Conservation (phyloP, 2,888 invertebrate species). For the Sphaerophoria taeniata region DNA sequence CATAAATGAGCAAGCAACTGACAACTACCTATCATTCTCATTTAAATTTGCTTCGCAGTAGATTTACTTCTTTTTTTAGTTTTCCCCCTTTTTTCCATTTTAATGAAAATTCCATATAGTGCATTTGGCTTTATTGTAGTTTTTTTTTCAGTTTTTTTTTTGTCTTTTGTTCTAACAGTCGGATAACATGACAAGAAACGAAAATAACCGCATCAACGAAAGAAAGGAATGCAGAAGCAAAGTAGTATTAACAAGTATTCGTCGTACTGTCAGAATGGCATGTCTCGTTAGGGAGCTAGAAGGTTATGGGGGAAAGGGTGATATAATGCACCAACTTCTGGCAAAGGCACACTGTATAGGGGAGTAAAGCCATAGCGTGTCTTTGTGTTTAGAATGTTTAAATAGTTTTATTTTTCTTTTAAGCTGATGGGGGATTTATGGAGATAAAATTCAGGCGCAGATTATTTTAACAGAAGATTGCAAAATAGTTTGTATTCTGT, state of each 20-base stretch:
- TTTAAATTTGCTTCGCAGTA: constrained; percentile 33
- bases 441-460: background rate
- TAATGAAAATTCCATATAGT: constrained; percentile 45
- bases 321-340: constrained; percentile 6
- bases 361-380: constrained; percentile 52
- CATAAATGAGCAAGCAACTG: constrained; percentile 61
- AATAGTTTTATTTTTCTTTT: constrained; percentile 47
- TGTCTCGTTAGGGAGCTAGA: background rate
- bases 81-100: constrained; percentile 15
- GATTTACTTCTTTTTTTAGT: background rate
- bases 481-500: constrained; percentile 54
- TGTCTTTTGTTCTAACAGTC: constrained; percentile 49
- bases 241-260: constrained; percentile 52
- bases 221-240: constrained; percentile 27
- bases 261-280: constrained; percentile 34
- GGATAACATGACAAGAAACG: constrained; percentile 62
- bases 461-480: constrained; percentile 46
- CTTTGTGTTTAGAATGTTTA: constrained; percentile 68
- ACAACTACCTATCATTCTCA: constrained; percentile 44
- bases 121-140: constrained; percentile 29
- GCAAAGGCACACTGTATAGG: constrained; percentile 25
- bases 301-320: constrained; percentile 8
- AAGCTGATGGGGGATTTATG: constrained; percentile 36
- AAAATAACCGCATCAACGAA: constrained; percentile 39
- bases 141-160: background rate